phyloP scores from a whole-genome alignment of 2,888 invertebrate species.

The Diaperis boleti region DNA sequence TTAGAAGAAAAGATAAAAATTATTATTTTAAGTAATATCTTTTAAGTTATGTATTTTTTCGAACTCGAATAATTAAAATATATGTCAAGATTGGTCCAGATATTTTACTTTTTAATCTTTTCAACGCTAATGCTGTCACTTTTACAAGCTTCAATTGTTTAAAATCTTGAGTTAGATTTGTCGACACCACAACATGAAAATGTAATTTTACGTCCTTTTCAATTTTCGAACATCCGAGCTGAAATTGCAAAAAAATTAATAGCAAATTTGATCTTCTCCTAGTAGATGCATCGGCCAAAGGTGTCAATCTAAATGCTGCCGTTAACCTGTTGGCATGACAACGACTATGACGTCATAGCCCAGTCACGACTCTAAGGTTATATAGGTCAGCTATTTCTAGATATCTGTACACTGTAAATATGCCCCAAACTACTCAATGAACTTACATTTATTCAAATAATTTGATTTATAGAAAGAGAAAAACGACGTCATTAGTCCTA shows the following conservation, averaged over 20 bases:
- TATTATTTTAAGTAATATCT: no score
- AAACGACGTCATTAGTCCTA: not conserved
- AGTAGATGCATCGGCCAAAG: constrained; percentile 47
- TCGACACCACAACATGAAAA: no score
- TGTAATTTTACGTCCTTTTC: not conserved
- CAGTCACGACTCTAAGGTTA: constrained; percentile 59
- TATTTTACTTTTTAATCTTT: no score
- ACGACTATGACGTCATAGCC: constrained; percentile 64
- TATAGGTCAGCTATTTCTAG: constrained; percentile 62
- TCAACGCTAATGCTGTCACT: no score
- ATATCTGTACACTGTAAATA: constrained; percentile 54
- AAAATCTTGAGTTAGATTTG: no score
- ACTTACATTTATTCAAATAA: constrained; percentile 34
- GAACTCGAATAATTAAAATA: no score
- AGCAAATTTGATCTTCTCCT: constrained; percentile 12
- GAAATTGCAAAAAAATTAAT: constrained; percentile 5
- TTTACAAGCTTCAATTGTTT: no score
- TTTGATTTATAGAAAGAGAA: not conserved
- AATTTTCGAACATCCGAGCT: not conserved
- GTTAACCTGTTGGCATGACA: constrained; percentile 62
- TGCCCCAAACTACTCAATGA: constrained; percentile 56
- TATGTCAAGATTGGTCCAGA: no score
- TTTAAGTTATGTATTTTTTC: no score
- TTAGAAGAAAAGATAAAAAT: no score
- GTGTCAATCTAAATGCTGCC: constrained; percentile 59